A percentile compares a stretch with the other conserved stretches of the same genome.
Conservation (phyloP, 1,140 invertebrate genomes). For the Papilio xuthus region DNA sequence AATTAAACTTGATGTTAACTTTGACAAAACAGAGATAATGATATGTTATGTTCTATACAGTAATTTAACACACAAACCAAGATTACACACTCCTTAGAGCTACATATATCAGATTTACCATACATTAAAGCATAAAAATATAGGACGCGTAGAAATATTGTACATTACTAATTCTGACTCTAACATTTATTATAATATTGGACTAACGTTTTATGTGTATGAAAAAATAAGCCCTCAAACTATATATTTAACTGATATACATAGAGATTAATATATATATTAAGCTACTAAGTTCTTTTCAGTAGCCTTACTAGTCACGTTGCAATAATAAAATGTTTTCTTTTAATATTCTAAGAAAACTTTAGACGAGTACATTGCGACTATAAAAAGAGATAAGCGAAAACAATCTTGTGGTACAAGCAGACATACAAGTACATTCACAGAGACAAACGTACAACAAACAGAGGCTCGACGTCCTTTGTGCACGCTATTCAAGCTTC, state of each 20-base stretch:
- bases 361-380: background rate
- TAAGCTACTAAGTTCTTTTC: background rate
- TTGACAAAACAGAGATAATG: too few relatives aligned
- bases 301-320: background rate
- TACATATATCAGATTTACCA: too few relatives aligned
- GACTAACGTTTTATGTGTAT: too few relatives aligned
- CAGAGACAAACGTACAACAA: conserved; percentile 27
- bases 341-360: background rate
- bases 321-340: background rate
- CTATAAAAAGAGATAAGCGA: conserved; percentile 20
- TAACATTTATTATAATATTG: too few relatives aligned
- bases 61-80: too few relatives aligned
- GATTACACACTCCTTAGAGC: too few relatives aligned
- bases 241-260: background rate
- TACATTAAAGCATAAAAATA: too few relatives aligned
- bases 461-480: conserved; percentile 27
- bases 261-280: background rate
- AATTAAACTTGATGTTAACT: too few relatives aligned
- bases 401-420: conserved; percentile 33
- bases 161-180: too few relatives aligned
- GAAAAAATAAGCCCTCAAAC: too few relatives aligned
- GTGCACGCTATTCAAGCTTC: conserved; percentile 22
- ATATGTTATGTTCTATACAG: too few relatives aligned
- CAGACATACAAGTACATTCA: conserved; percentile 29
- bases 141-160: too few relatives aligned